Conservation (phyloP, 2,113 vertebrate species). For the Pachycephala philippinensis region DNA sequence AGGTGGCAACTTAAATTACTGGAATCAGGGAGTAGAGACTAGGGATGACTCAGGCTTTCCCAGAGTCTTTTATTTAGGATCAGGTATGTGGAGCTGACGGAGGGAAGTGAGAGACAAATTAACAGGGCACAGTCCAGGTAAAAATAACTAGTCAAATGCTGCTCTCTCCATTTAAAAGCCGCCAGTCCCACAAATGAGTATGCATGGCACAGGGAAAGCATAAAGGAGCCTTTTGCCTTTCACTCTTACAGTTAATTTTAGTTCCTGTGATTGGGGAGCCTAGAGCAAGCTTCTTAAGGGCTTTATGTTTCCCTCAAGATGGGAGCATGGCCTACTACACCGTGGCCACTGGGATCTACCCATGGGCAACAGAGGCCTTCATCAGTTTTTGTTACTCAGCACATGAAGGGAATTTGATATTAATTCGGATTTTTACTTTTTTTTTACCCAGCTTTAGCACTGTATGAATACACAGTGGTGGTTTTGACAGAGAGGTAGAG, state of each 20-base stretch:
- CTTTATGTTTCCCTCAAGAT: not conserved
- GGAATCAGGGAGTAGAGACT: not conserved
- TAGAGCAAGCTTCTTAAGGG: not conserved
- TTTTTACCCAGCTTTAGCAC: not conserved
- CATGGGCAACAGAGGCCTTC: not conserved
- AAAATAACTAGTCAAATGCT: conserved; percentile 34
- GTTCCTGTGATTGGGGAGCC: not conserved
- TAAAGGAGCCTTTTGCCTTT: not conserved
- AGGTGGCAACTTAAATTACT: not conserved
- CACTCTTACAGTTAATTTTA: not conserved
- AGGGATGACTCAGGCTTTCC: not conserved
- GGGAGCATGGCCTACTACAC: not conserved
- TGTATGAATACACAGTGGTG: not conserved
- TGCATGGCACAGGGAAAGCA: not conserved
- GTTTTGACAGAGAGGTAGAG: not conserved
- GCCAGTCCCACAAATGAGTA: conserved; percentile 1
- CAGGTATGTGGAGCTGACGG: not conserved
- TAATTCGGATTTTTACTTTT: not conserved
- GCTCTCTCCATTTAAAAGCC: not conserved
- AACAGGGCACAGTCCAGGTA: not conserved
- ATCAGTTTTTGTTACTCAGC: not conserved
- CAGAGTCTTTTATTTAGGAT: not conserved
- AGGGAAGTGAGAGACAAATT: not conserved
- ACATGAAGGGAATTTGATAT: not conserved
- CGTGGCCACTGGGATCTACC: accelerated